Conservation (phyloP, 30 jellyfish, hydroid and myxozoan species). For the Mastigias papua region DNA sequence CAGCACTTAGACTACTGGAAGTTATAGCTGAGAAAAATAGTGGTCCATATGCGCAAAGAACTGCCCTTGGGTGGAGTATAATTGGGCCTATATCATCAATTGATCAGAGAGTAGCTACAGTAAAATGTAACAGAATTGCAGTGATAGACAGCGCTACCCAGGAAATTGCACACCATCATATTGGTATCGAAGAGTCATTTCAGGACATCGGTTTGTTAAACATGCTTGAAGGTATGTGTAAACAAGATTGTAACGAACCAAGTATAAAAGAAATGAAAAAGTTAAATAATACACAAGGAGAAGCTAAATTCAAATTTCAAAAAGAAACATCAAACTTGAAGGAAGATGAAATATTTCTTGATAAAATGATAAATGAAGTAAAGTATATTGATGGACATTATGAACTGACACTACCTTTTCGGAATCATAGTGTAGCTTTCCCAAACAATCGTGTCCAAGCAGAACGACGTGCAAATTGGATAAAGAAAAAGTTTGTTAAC, state of each 20-base stretch:
- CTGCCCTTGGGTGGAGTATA: slow-evolving; percentile 49
- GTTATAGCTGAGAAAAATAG: slow-evolving; percentile 1
- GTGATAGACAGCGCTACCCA: slow-evolving; percentile 22
- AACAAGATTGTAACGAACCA: slow-evolving; percentile 43
- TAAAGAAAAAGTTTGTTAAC: slow-evolving; percentile 18
- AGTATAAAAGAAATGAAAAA: slow-evolving; percentile 18
- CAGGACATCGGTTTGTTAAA: not conserved
- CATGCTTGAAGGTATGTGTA: slow-evolving; percentile 13
- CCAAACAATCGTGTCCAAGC: slow-evolving; percentile 51
- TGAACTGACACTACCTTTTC: slow-evolving; percentile 50
- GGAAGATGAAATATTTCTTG: slow-evolving; percentile 22
- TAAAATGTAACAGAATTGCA: slow-evolving; percentile 43
- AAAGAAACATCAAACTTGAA: slow-evolving; percentile 26
- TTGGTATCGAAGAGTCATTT: slow-evolving; percentile 33
- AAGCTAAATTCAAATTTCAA: slow-evolving; percentile 1
- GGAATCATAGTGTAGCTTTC: not conserved
- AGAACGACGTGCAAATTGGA: slow-evolving; percentile 3
- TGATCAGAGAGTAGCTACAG: not conserved
- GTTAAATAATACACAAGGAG: slow-evolving; percentile 11
- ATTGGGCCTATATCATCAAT: slow-evolving; percentile 33
- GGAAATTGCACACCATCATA: slow-evolving; percentile 13
- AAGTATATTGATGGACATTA: slow-evolving; percentile 29
- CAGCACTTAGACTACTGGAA: slow-evolving; percentile 31
- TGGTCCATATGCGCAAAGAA: slow-evolving; percentile 55
- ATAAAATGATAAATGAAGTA: slow-evolving; percentile 5